These are phyloP conservation scores for Oryctolagus cuniculus DNA, from an alignment of 2,113 vertebrate species.

Conservation along the genomic window DNA sequence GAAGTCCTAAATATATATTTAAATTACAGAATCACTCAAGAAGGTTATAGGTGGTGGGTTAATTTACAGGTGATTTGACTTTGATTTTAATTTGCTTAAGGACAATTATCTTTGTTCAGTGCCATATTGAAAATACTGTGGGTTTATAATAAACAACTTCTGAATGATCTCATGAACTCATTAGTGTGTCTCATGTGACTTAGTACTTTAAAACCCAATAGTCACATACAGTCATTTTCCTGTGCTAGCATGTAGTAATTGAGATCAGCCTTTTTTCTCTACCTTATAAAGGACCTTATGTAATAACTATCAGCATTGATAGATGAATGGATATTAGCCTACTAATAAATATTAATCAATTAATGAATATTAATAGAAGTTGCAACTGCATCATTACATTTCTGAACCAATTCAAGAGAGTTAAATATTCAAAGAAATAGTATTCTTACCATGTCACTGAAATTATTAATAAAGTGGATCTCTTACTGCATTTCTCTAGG, in stretches of 20 bases:
- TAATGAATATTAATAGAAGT: slow-evolving; percentile 10
- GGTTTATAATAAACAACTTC: slow-evolving; percentile 31
- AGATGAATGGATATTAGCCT: background rate
- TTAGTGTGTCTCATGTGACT: background rate
- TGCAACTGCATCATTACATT: background rate
- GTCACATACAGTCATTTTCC: background rate
- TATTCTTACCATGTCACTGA: slow-evolving; percentile 2
- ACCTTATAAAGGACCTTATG: background rate
- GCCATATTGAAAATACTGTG: slow-evolving; percentile 7
- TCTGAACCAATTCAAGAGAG: background rate
- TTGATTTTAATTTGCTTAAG: slow-evolving; percentile 37
- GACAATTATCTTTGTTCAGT: slow-evolving; percentile 22
- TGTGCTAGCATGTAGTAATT: background rate
- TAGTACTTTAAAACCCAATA: slow-evolving; percentile 59
- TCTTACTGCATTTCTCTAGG: slow-evolving; percentile 19
- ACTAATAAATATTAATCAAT: slow-evolving; percentile 11
- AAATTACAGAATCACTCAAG: slow-evolving; percentile 37
- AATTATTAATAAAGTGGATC: slow-evolving; percentile 19
- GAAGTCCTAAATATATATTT: background rate
- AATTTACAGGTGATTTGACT: slow-evolving; percentile 38
- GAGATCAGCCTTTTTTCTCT: slow-evolving; percentile 22
- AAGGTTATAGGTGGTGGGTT: background rate
- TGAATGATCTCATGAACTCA: slow-evolving; percentile 16
- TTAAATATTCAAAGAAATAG: slow-evolving; percentile 38
- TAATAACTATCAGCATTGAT: background rate